Evolutionary conservation across 2,888 invertebrate species (phyloP).

Genomic region (Thumatha senex): DNA sequence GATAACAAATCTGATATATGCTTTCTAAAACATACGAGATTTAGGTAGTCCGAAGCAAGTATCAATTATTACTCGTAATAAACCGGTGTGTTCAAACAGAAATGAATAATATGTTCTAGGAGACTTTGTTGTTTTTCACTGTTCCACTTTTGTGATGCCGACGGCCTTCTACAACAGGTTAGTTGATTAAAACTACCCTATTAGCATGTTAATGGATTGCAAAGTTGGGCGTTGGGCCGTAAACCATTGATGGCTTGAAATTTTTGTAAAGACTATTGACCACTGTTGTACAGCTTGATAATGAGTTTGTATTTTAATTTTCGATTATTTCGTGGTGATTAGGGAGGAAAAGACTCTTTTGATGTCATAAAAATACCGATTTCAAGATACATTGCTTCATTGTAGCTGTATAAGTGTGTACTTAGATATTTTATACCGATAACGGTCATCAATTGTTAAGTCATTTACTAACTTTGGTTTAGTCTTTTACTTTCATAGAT

Average conservation of each 20-base stretch:
- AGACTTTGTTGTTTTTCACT: conserved; percentile 12
- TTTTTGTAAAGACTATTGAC: conserved; percentile 22
- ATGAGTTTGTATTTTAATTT: conserved; percentile 30
- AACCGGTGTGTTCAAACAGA: no score
- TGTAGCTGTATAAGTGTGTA: no score
- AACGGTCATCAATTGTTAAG: no score
- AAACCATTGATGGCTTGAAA: conserved; percentile 44
- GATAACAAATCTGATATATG: no score
- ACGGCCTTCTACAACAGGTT: conserved; percentile 50
- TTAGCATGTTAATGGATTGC: conserved; percentile 71
- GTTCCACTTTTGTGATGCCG: conserved; percentile 29
- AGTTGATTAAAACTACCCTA: conserved; percentile 58
- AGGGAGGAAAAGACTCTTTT: conserved; percentile 11
- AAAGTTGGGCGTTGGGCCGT: conserved; percentile 48
- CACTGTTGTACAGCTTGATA: conserved; percentile 23
- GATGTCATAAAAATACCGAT: conserved; percentile 4
- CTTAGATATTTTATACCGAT: no score
- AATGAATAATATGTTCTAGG: not conserved
- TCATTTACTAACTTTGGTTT: no score
- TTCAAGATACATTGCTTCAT: not conserved
- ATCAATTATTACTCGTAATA: no score
- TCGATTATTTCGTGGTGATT: conserved; percentile 23
- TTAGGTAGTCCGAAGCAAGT: no score
- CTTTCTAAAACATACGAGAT: no score
- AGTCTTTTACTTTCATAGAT: no score